These are phyloP conservation scores for Chamaea fasciata DNA, from an alignment of 2,113 vertebrate species.

Conservation along the genomic window DNA sequence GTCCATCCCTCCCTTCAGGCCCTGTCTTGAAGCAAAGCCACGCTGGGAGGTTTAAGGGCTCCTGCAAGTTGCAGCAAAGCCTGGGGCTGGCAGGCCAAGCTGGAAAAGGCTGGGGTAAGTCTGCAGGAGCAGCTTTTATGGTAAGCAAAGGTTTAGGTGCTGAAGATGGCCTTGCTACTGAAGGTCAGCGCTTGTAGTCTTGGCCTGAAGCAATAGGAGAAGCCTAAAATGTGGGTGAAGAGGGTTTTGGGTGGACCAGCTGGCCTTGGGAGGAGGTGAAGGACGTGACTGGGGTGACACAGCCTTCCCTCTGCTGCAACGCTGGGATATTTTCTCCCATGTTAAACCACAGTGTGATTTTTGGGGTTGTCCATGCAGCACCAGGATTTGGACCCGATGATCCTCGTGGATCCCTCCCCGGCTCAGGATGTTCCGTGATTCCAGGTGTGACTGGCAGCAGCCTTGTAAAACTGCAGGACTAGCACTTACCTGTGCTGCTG, in stretches of 20 bases:
- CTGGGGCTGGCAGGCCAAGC: not conserved
- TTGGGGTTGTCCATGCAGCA: not conserved
- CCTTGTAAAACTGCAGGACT: not conserved
- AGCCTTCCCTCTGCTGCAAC: rapidly evolving
- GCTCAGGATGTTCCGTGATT: not conserved
- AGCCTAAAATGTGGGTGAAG: not conserved
- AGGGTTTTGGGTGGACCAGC: rapidly evolving
- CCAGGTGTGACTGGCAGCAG: no score
- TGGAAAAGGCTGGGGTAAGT: not conserved
- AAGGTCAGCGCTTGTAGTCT: not conserved
- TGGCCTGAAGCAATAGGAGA: not conserved
- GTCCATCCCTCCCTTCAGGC: not conserved
- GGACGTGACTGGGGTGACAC: no score
- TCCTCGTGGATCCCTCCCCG: not conserved
- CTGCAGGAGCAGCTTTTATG: not conserved
- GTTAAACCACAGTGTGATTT: not conserved
- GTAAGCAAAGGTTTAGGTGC: not conserved
- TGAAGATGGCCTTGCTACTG: not conserved
- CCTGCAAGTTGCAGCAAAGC: not conserved
- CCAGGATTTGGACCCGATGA: not conserved
- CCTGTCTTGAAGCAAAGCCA: not conserved
- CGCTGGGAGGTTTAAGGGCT: not conserved
- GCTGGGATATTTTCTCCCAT: not conserved
- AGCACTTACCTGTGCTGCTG: not conserved
- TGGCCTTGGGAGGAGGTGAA: not conserved